Percentiles rank a stretch among this genome's conserved stretches.
Conservation (phyloP, 2,797 vertebrate genomes). For the Protonibea diacanthus region DNA sequence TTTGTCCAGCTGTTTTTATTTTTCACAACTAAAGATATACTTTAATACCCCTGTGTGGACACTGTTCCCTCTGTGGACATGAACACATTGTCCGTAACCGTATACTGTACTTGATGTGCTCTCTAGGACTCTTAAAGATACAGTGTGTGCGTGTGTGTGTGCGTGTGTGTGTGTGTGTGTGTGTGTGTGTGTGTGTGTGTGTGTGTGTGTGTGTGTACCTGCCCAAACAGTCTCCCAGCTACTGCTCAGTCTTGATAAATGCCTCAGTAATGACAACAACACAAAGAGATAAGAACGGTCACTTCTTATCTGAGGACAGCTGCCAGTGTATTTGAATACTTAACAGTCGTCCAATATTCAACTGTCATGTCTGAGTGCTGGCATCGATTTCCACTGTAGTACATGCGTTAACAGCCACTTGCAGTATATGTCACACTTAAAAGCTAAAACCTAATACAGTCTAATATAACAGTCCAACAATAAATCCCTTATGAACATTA, state of each 20-base stretch:
- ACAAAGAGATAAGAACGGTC: slow-evolving; percentile 16
- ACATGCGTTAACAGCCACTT: background rate
- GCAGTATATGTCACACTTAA: background rate
- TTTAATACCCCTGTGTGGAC: slow-evolving; percentile 14
- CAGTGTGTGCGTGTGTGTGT: too few species aligned
- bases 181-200: too few species aligned
- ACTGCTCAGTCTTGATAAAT: slow-evolving; percentile 3
- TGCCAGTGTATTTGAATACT: slow-evolving; percentile 10
- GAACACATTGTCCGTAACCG: slow-evolving; percentile 2
- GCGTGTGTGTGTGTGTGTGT: too few species aligned
- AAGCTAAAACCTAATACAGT: background rate
- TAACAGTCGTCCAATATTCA: background rate
- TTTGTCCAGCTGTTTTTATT: slow-evolving; percentile 25
- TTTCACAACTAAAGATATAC: slow-evolving; percentile 13
- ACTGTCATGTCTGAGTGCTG: background rate
- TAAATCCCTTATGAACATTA: background rate
- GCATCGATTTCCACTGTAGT: background rate
- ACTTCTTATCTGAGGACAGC: slow-evolving; percentile 13
- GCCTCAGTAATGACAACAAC: background rate
- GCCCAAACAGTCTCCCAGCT: background rate
- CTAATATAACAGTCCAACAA: background rate
- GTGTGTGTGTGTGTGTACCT: too few species aligned
- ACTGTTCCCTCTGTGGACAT: background rate
- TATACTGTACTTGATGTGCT: background rate
- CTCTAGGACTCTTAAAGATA: background rate